Conservation (phyloP, 2,113 vertebrate genomes). For the Sinocyclocheilus maitianheensis region DNA sequence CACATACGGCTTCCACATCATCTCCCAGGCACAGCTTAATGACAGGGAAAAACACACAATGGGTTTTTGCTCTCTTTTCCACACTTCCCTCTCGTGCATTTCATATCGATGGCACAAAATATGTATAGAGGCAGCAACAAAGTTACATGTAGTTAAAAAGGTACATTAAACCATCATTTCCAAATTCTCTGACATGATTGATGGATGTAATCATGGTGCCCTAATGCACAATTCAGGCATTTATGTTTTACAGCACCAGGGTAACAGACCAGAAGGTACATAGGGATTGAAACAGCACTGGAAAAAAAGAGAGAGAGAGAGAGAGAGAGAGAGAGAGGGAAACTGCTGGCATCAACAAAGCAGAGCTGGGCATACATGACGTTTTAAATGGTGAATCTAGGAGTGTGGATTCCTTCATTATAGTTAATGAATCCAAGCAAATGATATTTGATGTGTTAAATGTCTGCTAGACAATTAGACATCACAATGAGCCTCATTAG, state of each 20-base stretch:
- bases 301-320: constrained; percentile 35
- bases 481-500: constrained; percentile 66
- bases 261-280: constrained; percentile 47
- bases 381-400: constrained; percentile 45
- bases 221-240: constrained; percentile 58
- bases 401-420: constrained; percentile 56
- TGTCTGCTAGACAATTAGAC: constrained; percentile 68
- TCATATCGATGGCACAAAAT: constrained; percentile 53
- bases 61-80: constrained; percentile 78
- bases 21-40: constrained; percentile 91
- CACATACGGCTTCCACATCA: constrained; percentile 96
- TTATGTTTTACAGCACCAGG: constrained; percentile 56
- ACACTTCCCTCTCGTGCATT: constrained; percentile 57
- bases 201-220: constrained; percentile 62
- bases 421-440: constrained; percentile 66
- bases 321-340: background rate
- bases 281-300: constrained; percentile 47
- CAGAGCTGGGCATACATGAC: constrained; percentile 44
- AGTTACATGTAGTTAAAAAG: constrained; percentile 67
- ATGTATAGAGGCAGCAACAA: constrained; percentile 57
- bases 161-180: constrained; percentile 72
- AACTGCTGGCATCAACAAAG: constrained; percentile 43
- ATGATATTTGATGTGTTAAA: constrained; percentile 67
- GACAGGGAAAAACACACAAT: constrained; percentile 88
- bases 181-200: constrained; percentile 74